phyloP scores from a whole-genome alignment of 2,113 vertebrate species.

The Poeciliopsis occidentalis region DNA sequence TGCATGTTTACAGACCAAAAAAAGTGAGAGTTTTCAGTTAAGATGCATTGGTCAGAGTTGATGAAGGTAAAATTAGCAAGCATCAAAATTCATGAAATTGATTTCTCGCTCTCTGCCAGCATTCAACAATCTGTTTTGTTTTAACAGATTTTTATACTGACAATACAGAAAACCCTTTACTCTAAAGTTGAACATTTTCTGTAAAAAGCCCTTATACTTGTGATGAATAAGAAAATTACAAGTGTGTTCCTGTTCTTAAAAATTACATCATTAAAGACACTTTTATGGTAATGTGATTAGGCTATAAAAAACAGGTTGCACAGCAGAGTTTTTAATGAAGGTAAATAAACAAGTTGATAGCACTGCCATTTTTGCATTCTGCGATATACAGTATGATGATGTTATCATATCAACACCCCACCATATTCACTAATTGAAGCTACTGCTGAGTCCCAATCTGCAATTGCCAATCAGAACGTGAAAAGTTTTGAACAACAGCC shows the following conservation, averaged over 20 bases:
- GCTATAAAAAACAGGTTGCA: neutral
- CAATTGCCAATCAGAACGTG: neutral
- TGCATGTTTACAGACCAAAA: no score
- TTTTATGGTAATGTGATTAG: neutral
- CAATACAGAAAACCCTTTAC: no score
- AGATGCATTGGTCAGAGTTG: no score
- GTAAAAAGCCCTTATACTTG: no score
- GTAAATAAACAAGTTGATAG: neutral
- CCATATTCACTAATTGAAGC: neutral
- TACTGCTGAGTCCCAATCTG: neutral
- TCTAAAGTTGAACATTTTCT: no score
- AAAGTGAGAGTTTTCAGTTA: no score
- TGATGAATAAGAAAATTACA: no score
- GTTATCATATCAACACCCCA: neutral
- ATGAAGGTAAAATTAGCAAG: no score
- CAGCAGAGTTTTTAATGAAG: neutral
- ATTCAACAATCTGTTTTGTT: neutral
- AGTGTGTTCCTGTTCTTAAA: neutral
- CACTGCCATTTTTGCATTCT: neutral
- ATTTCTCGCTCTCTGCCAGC: neutral
- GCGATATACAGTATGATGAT: neutral
- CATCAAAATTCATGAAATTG: no score
- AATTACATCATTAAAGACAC: neutral
- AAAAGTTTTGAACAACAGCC: neutral
- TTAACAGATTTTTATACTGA: neutral